These are phyloP conservation scores for Indicator indicator DNA, from an alignment of 2,113 vertebrate species.

Conservation along the genomic window DNA sequence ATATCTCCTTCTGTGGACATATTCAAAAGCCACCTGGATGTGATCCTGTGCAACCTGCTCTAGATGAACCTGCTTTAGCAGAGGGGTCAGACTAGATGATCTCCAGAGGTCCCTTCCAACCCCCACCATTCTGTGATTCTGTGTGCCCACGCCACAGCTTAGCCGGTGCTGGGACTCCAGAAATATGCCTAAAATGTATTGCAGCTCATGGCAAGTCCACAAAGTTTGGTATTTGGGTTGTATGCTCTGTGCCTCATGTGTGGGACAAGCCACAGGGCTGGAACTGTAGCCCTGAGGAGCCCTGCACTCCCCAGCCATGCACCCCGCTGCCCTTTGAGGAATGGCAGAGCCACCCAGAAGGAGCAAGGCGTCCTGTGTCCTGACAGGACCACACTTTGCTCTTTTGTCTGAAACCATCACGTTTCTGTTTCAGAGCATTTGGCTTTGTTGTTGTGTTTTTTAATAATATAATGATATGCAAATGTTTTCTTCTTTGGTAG, in stretches of 20 bases:
- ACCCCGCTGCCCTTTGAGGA: not conserved
- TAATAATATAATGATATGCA: constrained; percentile 70
- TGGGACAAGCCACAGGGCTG: not conserved
- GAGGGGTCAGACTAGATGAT: too few species aligned
- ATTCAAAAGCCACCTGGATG: too few species aligned
- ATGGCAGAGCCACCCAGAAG: not conserved
- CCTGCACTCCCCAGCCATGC: not conserved
- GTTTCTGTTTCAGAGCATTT: constrained; percentile 33
- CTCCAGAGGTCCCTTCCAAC: too few species aligned
- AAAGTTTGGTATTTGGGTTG: not conserved
- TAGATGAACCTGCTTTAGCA: too few species aligned
- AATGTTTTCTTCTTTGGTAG: constrained; percentile 72
- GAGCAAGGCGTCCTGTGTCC: not conserved
- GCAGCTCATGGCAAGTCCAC: not conserved
- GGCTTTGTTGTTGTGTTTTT: constrained; percentile 70
- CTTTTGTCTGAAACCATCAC: constrained; percentile 57
- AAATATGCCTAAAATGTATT: not conserved
- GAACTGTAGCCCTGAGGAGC: not conserved
- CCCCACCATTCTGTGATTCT: too few species aligned
- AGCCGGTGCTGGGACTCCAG: not conserved
- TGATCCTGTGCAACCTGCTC: too few species aligned
- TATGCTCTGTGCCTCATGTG: not conserved
- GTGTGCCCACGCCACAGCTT: not conserved
- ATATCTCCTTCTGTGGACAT: too few species aligned
- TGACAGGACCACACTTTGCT: not conserved